Evolutionary conservation across 2,113 vertebrate genomes (phyloP), one percentile per base, ranked within the genome.

Genomic region (Sceloporus tristichus): DNA sequence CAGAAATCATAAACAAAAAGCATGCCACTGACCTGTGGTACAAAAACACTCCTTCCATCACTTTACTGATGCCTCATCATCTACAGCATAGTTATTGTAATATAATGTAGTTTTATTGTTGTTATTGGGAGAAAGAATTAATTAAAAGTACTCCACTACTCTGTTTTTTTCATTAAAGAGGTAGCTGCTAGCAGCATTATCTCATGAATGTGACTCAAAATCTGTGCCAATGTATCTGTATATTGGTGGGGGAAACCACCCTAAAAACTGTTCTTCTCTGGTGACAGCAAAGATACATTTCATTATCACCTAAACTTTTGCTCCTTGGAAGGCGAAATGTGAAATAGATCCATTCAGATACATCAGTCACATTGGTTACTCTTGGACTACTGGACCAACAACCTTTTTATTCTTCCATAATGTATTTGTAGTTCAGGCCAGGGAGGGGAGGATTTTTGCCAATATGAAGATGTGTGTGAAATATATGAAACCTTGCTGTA

Each of bases 351-450:
- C 77, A 65, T 74, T 92, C 73, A 75, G 13, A 1, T 85, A 14
- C 48, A 56, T 78, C 87, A 75, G n/a, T 82, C 1, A 10, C 73
- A 27, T 91, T 82, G 13, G 10, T 87, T 65, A 65, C 3, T n/a
- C 9, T 13, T 82, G 84, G 85, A 85, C 90, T 4, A 78, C 85
- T 66, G 1, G 27, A 9, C 4, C 84, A 85, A 54, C 3, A 59
- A 87, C 82, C 77, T 14, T 0, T 82, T 90, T 88, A 82, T 62
- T 5, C 86, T 48, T 88, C 89, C 88, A 87, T 38, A 85, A 88
- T 1, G 0, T 0, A 40, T 70, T 84, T 86, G 23, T 1, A 80
- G 25, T 73, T 40, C 59, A 2, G 75, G 16, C 27, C 34, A 48
- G 29, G 1, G 76, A 16, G 75, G 76, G 0, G 18, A 18, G 11